Evolutionary conservation across 2,888 invertebrate genomes (phyloP).

Genomic region (Disparrhopalites patrizii): DNA sequence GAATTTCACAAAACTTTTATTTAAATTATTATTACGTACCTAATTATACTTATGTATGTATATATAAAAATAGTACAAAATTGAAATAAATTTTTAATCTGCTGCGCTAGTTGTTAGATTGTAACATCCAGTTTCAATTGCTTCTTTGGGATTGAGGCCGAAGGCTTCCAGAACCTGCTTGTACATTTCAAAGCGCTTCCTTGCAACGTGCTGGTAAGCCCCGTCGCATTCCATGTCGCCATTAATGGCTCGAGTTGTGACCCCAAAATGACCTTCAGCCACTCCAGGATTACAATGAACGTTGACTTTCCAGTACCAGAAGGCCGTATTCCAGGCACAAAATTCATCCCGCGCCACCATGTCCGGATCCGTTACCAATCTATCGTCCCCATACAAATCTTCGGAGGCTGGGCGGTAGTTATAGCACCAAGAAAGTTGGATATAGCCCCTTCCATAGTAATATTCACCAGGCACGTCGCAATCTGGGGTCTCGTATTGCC

Average conservation of each 20-base stretch:
- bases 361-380: constrained; percentile 33
- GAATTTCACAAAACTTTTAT: no score
- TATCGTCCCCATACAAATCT: constrained; percentile 32
- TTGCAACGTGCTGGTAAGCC: neutral
- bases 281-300: constrained; percentile 21
- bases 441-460: constrained; percentile 38
- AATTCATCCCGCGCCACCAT: constrained; percentile 34
- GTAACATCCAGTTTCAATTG: constrained; percentile 8
- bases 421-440: constrained; percentile 44
- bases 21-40: no score
- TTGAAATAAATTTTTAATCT: no score
- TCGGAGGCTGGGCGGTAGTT: constrained; percentile 35
- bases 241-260: neutral
- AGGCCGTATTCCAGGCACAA: constrained; percentile 37
- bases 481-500: neutral
- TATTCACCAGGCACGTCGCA: constrained; percentile 20
- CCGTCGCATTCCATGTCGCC: constrained; percentile 8
- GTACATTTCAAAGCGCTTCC: constrained; percentile 10
- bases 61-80: no score
- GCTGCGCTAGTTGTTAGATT: constrained; percentile 3
- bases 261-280: constrained; percentile 17
- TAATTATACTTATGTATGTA: no score
- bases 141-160: neutral
- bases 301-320: constrained; percentile 37
- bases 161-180: constrained; percentile 8